Evolutionary conservation across 2,888 invertebrate genomes (phyloP).

Genomic region (Sycophila texana): DNA sequence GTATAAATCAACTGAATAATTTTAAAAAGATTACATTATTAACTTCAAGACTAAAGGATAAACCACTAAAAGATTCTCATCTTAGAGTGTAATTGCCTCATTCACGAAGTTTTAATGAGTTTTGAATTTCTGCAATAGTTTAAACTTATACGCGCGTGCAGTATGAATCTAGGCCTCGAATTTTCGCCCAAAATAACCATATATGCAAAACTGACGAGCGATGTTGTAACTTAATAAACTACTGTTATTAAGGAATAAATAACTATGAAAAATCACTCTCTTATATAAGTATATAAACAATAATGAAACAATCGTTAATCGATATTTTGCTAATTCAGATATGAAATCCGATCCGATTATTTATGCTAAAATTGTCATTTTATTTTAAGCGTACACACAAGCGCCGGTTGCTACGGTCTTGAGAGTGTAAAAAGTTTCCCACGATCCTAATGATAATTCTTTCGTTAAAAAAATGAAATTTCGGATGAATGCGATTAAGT

Average conservation of each 20-base stretch:
- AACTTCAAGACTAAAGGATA: not conserved
- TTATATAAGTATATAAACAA: too few species aligned
- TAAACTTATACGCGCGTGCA: not conserved
- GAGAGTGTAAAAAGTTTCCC: too few species aligned
- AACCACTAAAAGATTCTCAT: slow-evolving; percentile 20
- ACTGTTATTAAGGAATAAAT: too few species aligned
- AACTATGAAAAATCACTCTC: too few species aligned
- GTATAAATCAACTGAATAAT: too few species aligned
- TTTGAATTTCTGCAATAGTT: slow-evolving; percentile 27
- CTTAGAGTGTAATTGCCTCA: slow-evolving; percentile 6
- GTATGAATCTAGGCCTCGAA: not conserved
- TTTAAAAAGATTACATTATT: too few species aligned
- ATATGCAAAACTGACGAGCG: not conserved
- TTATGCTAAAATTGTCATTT: too few species aligned
- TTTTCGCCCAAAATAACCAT: not conserved
- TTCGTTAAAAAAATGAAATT: not conserved
- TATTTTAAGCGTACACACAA: too few species aligned
- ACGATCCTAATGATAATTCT: not conserved
- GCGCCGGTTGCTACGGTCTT: too few species aligned
- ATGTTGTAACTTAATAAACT: not conserved
- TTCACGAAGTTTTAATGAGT: slow-evolving; percentile 33
- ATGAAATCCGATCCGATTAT: too few species aligned
- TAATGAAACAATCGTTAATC: too few species aligned
- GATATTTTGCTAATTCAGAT: too few species aligned
- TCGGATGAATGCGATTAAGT: not conserved